These are phyloP conservation scores for Oncorhynchus masou DNA, from an alignment of 2,113 vertebrate genomes.

Conservation along the genomic window DNA sequence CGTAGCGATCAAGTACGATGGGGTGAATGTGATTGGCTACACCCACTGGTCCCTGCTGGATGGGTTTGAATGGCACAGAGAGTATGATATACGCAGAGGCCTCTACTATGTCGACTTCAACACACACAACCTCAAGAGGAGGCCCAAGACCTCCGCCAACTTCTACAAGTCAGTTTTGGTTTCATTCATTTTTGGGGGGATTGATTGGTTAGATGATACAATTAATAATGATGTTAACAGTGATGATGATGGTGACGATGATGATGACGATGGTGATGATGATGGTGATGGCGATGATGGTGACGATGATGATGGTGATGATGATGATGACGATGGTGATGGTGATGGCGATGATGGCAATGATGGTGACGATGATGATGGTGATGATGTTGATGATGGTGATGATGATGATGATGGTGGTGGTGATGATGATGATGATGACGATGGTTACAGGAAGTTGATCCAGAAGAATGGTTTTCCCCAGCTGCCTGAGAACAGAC, in stretches of 20 bases:
- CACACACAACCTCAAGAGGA: conserved; percentile 84
- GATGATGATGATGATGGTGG: too few relatives aligned
- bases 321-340: too few relatives aligned
- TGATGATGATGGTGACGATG: too few relatives aligned
- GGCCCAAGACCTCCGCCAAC: conserved; percentile 89
- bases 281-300: too few relatives aligned
- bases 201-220: too few relatives aligned
- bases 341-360: too few relatives aligned
- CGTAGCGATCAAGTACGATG: conserved; percentile 84
- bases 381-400: neutral
- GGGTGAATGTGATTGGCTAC: conserved; percentile 89
- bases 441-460: conserved; percentile 70
- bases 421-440: too few relatives aligned
- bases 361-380: too few relatives aligned
- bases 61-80: conserved; percentile 93
- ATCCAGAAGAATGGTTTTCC: conserved; percentile 93
- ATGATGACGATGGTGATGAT: too few relatives aligned
- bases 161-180: conserved; percentile 78
- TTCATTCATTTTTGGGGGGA: too few relatives aligned
- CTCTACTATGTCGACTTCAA: conserved; percentile 94
- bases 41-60: conserved; percentile 96
- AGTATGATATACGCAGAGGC: conserved; percentile 87
- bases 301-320: too few relatives aligned
- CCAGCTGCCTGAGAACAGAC: conserved; percentile 83
- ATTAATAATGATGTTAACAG: too few relatives aligned